Evolutionary conservation across 2,888 invertebrate genomes (phyloP).

Genomic region (Sarcophaga variegata): DNA sequence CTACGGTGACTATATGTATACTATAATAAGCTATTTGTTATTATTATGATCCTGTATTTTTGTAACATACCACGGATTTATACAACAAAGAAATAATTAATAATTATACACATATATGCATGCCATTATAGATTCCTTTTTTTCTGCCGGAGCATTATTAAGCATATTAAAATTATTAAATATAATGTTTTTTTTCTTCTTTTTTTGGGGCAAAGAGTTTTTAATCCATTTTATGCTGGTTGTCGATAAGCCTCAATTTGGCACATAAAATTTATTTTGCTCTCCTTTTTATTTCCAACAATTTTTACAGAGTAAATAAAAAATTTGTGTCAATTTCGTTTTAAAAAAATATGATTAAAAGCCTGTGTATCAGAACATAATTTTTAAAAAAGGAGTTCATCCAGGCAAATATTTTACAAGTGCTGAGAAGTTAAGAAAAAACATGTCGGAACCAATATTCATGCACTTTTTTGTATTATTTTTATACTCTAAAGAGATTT

Average conservation of each 20-base stretch:
- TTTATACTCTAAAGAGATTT: too few species aligned
- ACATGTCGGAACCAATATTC: too few species aligned
- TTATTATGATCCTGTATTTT: not conserved
- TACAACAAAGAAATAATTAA: not conserved
- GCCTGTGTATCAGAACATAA: too few species aligned
- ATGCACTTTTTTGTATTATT: too few species aligned
- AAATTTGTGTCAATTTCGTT: too few species aligned
- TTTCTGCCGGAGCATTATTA: not conserved
- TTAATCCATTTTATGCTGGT: slow-evolving; percentile 20
- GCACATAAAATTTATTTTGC: not conserved
- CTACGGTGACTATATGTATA: too few species aligned
- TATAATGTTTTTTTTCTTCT: not conserved
- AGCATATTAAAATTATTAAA: slow-evolving; percentile 17
- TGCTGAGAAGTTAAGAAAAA: too few species aligned
- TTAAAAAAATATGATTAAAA: too few species aligned
- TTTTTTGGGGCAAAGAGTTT: not conserved
- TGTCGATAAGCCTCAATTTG: slow-evolving; percentile 2
- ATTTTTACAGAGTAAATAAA: too few species aligned
- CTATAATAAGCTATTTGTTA: too few species aligned
- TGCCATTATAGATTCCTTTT: not conserved
- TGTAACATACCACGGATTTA: not conserved
- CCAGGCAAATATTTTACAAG: too few species aligned
- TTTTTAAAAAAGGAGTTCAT: too few species aligned
- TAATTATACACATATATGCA: not conserved
- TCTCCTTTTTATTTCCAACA: not conserved